Evolutionary conservation across 2,797 vertebrate species (phyloP), one percentile per base, ranked within the genome.

Genomic region (Anisognathus igniventris): DNA sequence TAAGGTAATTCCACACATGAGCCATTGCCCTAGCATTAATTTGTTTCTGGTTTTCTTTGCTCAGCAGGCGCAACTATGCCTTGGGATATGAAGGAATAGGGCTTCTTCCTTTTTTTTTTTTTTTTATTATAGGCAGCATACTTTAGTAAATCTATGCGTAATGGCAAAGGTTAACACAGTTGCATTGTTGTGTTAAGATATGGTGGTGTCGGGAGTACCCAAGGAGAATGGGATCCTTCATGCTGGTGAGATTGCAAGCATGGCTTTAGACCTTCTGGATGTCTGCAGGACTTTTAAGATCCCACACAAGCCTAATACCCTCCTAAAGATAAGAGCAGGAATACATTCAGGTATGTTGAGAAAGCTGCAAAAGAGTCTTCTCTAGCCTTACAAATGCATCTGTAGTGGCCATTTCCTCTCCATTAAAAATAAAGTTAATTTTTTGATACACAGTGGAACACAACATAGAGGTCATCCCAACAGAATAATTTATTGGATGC

Each of bases 161-260:
- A 48, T 72, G 30, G 21, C 66, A 47, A 78, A 70, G 3, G 7
- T 39, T 95, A 88, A 96, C 25, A 70, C 3, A 60, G 31, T 64
- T 53, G 37, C 31, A 53, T 53, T 85, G 74, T 47, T 95, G 8
- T 96, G 45, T 95, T 91, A 86, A 99, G 98, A 99, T 90, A 98
- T 98, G 98, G 98, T 98, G 76, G 98, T 99, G 60, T 99, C 98
- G 0, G 98, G 98, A 6, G 97, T 99, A 14, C 98, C 98, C 3
- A 97, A n/a, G 61, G 98, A 98, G 89, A 99, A 98, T 30, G 98
- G 98, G 31, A 98, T 98, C 89, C 96, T 97, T 37, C 98, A 98
- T 17, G 98, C 98, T 1, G 88, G 98, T 16, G 98, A 99, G 94
- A 98, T 98, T 0, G 96, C 98, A 96, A 98, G 98, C 94, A 98